Base-by-base conservation (phyloP, 2,113 vertebrate genomes). In the Ammodytes marinus region DNA sequence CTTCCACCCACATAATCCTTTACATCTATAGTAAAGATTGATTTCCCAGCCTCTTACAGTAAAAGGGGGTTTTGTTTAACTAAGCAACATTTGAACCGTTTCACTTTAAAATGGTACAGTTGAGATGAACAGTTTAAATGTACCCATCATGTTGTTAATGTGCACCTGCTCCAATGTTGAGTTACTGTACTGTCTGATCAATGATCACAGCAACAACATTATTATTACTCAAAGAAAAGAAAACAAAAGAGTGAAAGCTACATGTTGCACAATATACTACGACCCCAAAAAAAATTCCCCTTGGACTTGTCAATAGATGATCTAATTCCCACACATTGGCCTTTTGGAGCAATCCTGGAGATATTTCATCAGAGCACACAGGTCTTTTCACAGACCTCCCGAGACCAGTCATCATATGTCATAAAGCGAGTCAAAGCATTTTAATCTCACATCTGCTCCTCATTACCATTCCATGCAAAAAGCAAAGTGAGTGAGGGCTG, bases 391-490 rank as follows among this genome's bases (percentile, higher is more conserved):
- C 86, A 85, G 91, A 92, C 79, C 93, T 88, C 89, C 53, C 43
- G 93, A 88, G 93, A 94, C 86, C 82, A 86, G 90, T 88, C 91
- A 91, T 94, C 94, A 94, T 92, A 88, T 91, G 93, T 95, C 92
- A 94, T 92, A 93, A 93, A 92, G 86, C 74, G 72, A 92, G 93
- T 89, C 86, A 91, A 88, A 91, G 91, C 88, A 90, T 94, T 94
- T 94, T 93, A 95, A 95, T 94, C 89, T 92, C 90, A 95, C 94
- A 95, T 95, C 94, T 96, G 95, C 90, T 93, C 79, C 90, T 90
- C 87, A 87, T 96, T 95, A 95, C 85, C 87, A 82, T 93, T 92
- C 92, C 92, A 91, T 90, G 86, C 87, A 92, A 88, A 91, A 27
- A 27, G 27, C 27, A 27, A 27, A 86, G 73, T 85, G 90, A 93